phyloP scores from a whole-genome alignment of 2,113 vertebrate species.

The Thalassarche chlororhynchos region DNA sequence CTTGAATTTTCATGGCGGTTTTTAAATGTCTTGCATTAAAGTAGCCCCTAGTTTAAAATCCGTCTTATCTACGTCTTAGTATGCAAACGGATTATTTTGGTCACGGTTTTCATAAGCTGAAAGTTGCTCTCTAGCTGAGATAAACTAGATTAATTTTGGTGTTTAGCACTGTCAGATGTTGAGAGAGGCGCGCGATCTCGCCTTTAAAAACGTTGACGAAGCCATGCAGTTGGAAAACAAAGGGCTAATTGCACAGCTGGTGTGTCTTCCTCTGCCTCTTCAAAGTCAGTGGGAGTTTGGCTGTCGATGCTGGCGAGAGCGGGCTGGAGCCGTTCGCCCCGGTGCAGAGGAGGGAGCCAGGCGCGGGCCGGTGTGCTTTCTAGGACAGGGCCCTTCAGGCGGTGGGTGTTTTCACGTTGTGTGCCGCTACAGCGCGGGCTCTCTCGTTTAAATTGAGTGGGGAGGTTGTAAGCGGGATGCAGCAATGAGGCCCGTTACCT shows the following conservation, averaged over 20 bases:
- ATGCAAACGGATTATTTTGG: background rate
- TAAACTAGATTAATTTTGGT: constrained; percentile 6
- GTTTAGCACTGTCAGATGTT: background rate
- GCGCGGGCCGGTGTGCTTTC: rapidly evolving
- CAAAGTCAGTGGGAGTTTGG: background rate
- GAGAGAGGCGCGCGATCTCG: background rate
- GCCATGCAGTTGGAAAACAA: constrained; percentile 38
- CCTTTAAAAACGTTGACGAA: background rate
- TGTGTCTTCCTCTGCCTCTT: background rate
- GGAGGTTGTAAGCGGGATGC: background rate
- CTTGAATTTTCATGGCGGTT: background rate
- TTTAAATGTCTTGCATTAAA: constrained; percentile 43
- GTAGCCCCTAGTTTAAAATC: constrained; percentile 15
- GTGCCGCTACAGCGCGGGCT: rapidly evolving
- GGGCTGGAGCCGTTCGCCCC: background rate
- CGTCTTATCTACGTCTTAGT: background rate
- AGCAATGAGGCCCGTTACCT: background rate
- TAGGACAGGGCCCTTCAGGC: background rate
- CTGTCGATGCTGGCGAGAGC: rapidly evolving
- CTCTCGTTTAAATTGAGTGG: background rate
- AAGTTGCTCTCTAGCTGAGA: constrained; percentile 25
- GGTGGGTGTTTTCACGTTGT: rapidly evolving
- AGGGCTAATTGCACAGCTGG: constrained; percentile 48
- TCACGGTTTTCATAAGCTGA: constrained; percentile 2
- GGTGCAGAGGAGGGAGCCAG: rapidly evolving